A percentile compares a stretch with the other conserved stretches of the same genome.
Evolutionary conservation across 1,140 invertebrate species (phyloP).

Genomic region (Drosophila oshimai): DNA sequence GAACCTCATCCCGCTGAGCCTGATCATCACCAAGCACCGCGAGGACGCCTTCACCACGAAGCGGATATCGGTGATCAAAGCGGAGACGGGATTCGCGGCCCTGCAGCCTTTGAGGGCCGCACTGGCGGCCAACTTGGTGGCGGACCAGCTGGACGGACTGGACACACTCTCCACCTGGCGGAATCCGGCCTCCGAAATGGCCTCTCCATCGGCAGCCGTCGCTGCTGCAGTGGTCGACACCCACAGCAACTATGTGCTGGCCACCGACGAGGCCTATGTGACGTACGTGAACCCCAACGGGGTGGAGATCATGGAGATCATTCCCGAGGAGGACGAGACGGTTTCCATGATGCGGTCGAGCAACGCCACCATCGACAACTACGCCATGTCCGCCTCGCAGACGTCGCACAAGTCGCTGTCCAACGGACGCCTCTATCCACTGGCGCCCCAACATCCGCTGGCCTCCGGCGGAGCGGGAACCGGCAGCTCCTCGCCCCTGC

Average conservation of each 20-base stretch:
- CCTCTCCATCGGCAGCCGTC: slow-evolving; percentile 28
- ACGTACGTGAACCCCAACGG: slow-evolving; percentile 81
- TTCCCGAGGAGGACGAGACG: slow-evolving; percentile 80
- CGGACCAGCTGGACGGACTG: slow-evolving; percentile 75
- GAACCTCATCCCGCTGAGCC: slow-evolving; percentile 75
- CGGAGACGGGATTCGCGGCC: slow-evolving; percentile 61
- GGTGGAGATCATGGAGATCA: slow-evolving; percentile 82
- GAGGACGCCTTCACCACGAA: slow-evolving; percentile 77
- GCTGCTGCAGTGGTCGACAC: slow-evolving; percentile 69
- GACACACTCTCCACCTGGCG: slow-evolving; percentile 63
- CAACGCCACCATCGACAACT: slow-evolving; percentile 77
- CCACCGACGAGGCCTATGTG: slow-evolving; percentile 76
- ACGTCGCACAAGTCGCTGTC: slow-evolving; percentile 61
- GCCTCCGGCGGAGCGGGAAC: slow-evolving; percentile 16
- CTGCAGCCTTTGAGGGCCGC: slow-evolving; percentile 60
- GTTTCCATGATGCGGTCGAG: slow-evolving; percentile 76
- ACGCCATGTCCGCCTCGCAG: slow-evolving; percentile 60
- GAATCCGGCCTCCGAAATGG: slow-evolving; percentile 38
- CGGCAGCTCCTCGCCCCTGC: slow-evolving; percentile 54
- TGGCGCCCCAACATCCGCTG: slow-evolving; percentile 12
- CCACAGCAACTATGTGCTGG: slow-evolving; percentile 74
- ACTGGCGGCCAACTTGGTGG: slow-evolving; percentile 58
- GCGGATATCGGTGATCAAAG: slow-evolving; percentile 76
- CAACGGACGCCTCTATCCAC: slow-evolving; percentile 53
- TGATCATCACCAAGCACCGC: slow-evolving; percentile 79